Evolutionary conservation across 2,888 invertebrate species (phyloP), one percentile per base, ranked within the genome.

Genomic region (Epistrophe eligans): DNA sequence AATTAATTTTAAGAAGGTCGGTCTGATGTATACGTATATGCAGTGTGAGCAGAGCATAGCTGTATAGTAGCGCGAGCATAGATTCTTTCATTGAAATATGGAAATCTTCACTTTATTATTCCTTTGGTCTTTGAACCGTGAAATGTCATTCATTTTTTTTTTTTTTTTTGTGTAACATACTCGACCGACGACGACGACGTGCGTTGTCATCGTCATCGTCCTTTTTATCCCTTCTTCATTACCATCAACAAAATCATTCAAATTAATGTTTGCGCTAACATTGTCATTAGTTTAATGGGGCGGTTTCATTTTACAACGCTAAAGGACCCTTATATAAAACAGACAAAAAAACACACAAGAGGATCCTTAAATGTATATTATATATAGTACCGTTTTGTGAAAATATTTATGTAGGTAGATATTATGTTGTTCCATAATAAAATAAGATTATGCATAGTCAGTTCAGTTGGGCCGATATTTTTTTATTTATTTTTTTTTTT

Each of bases 241-340:
- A 55, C 3, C 3, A 24, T 28, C 57, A 57, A 64, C 57, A 17
- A n/a, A 84, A 84, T 84, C 74, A 79, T 84, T 79, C 79, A 79
- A 74, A 62, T 84, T 79, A 84, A 79, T 84, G 79, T 66, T 57
- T 81, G 71, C 64, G 81, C 76, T 77, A 81, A 81, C 81, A 71
- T 84, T 71, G 84, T 84, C 84, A 84, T 84, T 84, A 84, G 70
- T 79, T 79, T 71, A 79, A 79, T 79, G 74, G 79, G 74, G 57
- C 48, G 83, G 83, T 83, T 77, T 77, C 67, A 28, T 77, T 83
- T 83, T 73, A 77, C 77, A 77, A 57, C 66, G 24, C 77, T 62
- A 45, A 72, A 70, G 67, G 67, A 50, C 67, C 45, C 67, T 50
- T 50, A 19, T 35, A 32, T 38, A 1, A 81, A 15, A 17, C 19